Conservation (phyloP, 2,113 vertebrate genomes). For the Pyxicephalus adspersus region DNA sequence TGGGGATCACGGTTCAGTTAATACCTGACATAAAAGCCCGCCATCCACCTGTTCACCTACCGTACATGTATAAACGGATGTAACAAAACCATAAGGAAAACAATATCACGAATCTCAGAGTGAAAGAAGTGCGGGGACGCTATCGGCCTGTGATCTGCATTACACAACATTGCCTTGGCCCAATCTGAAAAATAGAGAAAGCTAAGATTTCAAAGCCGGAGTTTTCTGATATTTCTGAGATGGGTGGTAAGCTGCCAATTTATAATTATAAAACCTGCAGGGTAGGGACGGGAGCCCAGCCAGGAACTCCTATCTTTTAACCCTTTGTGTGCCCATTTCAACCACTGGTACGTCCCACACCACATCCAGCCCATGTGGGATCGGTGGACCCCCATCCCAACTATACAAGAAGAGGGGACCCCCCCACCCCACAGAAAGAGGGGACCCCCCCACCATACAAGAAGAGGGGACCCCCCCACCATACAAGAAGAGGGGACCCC, state of each 20-base stretch:
- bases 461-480: no score
- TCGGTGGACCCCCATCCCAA: no score
- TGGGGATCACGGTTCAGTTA: no score
- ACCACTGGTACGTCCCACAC: no score
- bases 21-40: background rate
- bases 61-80: no score
- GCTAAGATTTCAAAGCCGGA: background rate
- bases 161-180: conserved; percentile 36
- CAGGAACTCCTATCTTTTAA: background rate
- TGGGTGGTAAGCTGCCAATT: background rate
- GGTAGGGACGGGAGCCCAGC: background rate
- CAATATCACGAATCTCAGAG: conserved; percentile 7
- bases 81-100: background rate
- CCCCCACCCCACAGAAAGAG: no score
- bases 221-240: accelerated
- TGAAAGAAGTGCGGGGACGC: conserved; percentile 21
- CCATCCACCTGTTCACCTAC: no score
- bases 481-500: no score
- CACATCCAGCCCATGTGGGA: no score
- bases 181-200: conserved; percentile 24
- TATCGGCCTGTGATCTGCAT: conserved; percentile 56
- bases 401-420: no score
- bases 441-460: no score
- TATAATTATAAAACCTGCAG: background rate
- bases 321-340: no score